phyloP scores from a whole-genome alignment of 92 coral and sea anemone genomes.

The Siderastrea siderea region DNA sequence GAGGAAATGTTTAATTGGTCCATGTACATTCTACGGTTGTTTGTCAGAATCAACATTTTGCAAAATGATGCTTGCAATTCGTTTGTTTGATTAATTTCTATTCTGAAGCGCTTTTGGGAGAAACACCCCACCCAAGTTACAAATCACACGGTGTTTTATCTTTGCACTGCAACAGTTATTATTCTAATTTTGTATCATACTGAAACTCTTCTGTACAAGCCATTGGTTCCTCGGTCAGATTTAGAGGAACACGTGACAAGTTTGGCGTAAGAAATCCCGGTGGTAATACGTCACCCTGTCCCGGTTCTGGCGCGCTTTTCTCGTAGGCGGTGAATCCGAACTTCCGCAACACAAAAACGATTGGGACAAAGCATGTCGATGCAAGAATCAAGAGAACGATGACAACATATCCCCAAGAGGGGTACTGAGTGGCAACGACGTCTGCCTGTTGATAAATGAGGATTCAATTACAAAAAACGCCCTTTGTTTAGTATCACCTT shows the following conservation, averaged over 20 bases:
- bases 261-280: conserved; percentile 83
- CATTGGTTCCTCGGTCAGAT: conserved; percentile 79
- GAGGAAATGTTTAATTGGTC: too few relatives aligned
- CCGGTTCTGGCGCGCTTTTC: conserved; percentile 46
- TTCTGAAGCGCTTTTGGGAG: too few relatives aligned
- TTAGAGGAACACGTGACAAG: conserved; percentile 78
- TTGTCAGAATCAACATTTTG: too few relatives aligned
- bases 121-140: too few relatives aligned
- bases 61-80: too few relatives aligned
- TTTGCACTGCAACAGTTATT: too few relatives aligned
- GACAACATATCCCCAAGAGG: conserved; percentile 80
- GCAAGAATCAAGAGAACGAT: conserved; percentile 71
- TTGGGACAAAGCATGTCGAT: conserved; percentile 75
- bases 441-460: conserved; percentile 66
- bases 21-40: too few relatives aligned
- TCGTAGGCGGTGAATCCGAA: conserved; percentile 76
- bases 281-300: conserved; percentile 64
- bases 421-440: conserved; percentile 61
- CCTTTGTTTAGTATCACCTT: too few relatives aligned
- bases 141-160: too few relatives aligned
- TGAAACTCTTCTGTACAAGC: conserved; percentile 59
- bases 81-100: too few relatives aligned
- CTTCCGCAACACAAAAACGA: conserved; percentile 74
- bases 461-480: not conserved
- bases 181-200: not conserved